These are phyloP conservation scores for Nezara viridula DNA, from an alignment of 2,888 invertebrate genomes.

Conservation along the genomic window DNA sequence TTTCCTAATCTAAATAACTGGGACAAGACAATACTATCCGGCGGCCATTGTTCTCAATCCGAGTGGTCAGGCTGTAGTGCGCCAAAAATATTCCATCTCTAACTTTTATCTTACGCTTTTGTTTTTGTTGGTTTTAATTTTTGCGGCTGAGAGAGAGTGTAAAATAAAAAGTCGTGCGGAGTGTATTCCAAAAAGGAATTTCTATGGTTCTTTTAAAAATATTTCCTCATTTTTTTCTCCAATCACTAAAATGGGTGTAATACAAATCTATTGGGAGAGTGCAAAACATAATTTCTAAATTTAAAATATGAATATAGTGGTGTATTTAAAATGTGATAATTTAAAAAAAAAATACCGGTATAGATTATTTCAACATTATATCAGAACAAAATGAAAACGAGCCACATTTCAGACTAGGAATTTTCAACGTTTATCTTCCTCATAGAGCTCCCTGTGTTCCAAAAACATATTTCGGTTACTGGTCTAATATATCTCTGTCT, in stretches of 20 bases:
- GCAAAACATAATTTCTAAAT: not conserved
- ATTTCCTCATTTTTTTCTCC: not conserved
- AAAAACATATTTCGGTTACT: too few species aligned
- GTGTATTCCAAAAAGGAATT: not conserved
- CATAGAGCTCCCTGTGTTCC: too few species aligned
- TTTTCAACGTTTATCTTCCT: too few species aligned
- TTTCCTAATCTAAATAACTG: slow-evolving; percentile 38
- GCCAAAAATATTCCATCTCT: slow-evolving; percentile 18
- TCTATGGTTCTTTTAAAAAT: not conserved
- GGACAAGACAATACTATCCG: slow-evolving; percentile 20
- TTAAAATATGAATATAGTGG: not conserved
- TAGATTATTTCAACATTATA: too few species aligned
- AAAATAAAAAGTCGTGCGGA: not conserved
- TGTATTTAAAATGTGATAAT: too few species aligned
- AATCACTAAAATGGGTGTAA: not conserved
- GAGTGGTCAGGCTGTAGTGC: not conserved
- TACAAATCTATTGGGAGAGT: not conserved
- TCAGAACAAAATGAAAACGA: too few species aligned
- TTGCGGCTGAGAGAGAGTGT: not conserved
- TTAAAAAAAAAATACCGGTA: too few species aligned
- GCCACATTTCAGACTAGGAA: too few species aligned
- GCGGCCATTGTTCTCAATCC: not conserved
- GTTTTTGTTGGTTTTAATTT: slow-evolving; percentile 17
- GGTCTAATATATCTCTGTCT: too few species aligned
- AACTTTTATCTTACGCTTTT: not conserved